A percentile compares a stretch with the other conserved stretches of the same genome.
Conservation (phyloP, 2,113 vertebrate species). For the Phalacrocorax carbo region DNA sequence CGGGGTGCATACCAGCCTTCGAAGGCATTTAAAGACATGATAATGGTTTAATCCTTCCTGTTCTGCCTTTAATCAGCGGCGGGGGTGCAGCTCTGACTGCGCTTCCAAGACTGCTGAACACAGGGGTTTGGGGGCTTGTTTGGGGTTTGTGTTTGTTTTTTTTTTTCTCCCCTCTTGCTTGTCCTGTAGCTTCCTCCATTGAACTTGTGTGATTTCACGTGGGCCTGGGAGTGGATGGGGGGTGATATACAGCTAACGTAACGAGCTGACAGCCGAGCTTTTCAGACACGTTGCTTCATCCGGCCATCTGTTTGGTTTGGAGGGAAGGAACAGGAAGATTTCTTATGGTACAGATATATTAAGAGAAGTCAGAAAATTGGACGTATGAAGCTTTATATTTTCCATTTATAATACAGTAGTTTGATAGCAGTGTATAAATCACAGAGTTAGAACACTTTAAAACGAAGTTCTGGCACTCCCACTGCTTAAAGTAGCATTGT, state of each 20-base stretch:
- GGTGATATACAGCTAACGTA: conserved; percentile 32
- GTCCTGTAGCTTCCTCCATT: conserved; percentile 18
- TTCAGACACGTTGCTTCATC: conserved; percentile 34
- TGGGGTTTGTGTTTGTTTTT: not conserved
- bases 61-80: conserved; percentile 67
- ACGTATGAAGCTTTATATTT: not conserved
- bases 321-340: conserved; percentile 16
- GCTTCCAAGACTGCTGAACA: not conserved
- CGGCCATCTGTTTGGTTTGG: conserved; percentile 66
- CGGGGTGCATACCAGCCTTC: conserved; percentile 58
- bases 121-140: not conserved
- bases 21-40: conserved; percentile 55
- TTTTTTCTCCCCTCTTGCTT: not conserved
- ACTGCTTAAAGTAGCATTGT: conserved; percentile 49
- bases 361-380: conserved; percentile 25
- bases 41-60: conserved; percentile 71
- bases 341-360: not conserved
- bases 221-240: conserved; percentile 17
- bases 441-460: conserved; percentile 19
- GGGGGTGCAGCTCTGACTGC: conserved; percentile 17
- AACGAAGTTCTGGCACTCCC: conserved; percentile 57
- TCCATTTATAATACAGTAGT: conserved; percentile 49
- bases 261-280: conserved; percentile 52
- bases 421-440: conserved; percentile 50
- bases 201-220: conserved; percentile 36